Evolutionary conservation across 2,888 invertebrate species (phyloP), one percentile per base, ranked within the genome.

Genomic region (Saturnia pavonia): DNA sequence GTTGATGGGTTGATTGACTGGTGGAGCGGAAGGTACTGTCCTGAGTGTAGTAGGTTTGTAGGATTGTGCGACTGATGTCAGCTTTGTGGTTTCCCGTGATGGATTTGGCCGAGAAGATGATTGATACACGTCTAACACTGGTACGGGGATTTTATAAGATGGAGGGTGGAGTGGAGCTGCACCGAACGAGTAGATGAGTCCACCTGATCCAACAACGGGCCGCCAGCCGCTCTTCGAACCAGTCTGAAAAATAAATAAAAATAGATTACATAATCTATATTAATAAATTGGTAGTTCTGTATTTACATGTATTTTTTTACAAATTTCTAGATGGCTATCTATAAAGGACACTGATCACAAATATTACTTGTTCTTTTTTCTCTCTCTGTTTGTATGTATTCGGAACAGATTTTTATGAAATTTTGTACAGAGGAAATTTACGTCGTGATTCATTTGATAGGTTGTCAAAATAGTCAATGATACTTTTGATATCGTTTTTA

Each of bases 141-240:
- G 88, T 0, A 88, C 81, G 1, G 91, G 90, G 67, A 90, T 83
- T 76, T 91, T 92, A 82, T 94, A 92, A 4, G 87, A 78, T 12
- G 87, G 88, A 11, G 91, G 84, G 76, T 92, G 92, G 0, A 92
- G 82, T 0, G 90, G 89, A 16, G 90, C 85, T 12, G 86, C 88
- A 69, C 87, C 88, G 72, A 82, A 88, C 4, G 90, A 82, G 51
- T 92, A 94, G 1, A 90, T 72, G 0, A 91, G 82, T 1, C 92
- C 90, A 34, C 88, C 80, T 6, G 92, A 89, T 4, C 95, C 94
- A 22, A 95, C 82, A 34, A 95, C 95, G 57, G 95, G 95, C 75
- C 95, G 88, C 95, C 95, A 95, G 65, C 95, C 95, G 77, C 95
- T 94, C 80, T 95, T 94, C 67, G 94, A 92, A 75, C 94, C 77